A percentile compares a stretch with the other conserved stretches of the same genome.
These are phyloP conservation scores for Loris lydekkerianus DNA, from an alignment of 2,797 vertebrate genomes.

Conservation along the genomic window DNA sequence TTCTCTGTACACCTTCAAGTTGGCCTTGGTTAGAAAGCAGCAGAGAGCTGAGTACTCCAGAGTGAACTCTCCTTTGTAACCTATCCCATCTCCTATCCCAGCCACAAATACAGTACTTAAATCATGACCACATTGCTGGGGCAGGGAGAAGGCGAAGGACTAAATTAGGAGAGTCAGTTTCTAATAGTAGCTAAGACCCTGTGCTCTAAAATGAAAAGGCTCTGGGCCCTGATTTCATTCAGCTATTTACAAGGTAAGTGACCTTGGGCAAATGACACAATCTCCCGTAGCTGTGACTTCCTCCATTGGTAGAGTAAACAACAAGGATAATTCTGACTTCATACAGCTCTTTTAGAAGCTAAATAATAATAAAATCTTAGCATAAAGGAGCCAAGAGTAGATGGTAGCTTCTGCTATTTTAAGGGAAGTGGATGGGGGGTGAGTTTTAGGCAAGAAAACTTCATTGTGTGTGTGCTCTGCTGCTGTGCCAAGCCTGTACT, in stretches of 20 bases:
- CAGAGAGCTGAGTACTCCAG: neutral
- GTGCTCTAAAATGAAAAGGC: neutral
- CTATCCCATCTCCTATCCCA: neutral
- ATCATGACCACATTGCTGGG: neutral
- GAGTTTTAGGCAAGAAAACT: neutral
- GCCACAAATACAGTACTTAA: neutral
- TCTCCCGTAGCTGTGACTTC: neutral
- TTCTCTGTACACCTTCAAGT: neutral
- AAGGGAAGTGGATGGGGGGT: neutral
- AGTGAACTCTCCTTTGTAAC: neutral
- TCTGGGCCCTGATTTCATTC: neutral
- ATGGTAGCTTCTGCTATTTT: neutral
- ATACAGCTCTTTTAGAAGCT: neutral
- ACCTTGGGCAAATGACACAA: neutral
- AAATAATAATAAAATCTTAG: constrained; percentile 52
- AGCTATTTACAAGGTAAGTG: neutral
- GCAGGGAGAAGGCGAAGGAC: neutral
- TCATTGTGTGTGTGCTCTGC: neutral
- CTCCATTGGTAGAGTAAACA: neutral
- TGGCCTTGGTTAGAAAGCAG: neutral
- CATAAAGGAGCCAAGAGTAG: neutral
- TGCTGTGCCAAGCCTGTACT: constrained; percentile 11
- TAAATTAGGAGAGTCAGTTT: constrained; percentile 12
- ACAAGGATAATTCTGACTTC: neutral
- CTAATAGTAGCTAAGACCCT: neutral